Base-by-base conservation (phyloP, 2,797 vertebrate species). In the Perodicticus potto region DNA sequence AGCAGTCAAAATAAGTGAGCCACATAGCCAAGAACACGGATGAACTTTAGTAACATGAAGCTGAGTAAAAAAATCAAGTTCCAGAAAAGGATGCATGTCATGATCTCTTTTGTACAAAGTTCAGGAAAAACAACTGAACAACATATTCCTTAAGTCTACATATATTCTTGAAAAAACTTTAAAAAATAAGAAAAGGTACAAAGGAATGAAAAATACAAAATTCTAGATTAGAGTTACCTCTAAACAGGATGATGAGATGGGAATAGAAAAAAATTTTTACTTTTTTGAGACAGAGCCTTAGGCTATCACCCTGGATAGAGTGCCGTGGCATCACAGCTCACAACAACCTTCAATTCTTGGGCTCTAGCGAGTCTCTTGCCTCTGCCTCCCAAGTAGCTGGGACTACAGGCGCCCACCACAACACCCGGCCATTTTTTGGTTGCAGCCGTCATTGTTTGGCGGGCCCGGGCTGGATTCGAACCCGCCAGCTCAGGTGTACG, bases 121-220 rank as follows among this genome's bases (percentile, higher is more conserved):
- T 86, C 53, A 73, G 82, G 81, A 86, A 65, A 82, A 89, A 67
- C 34, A 94, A 59, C 29, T 45, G 27, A 91, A 86, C 5, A 92
- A 55, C 13, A 57, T 63, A 86, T 57, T 73, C 34, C 72, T 86
- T 59, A 89, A 32, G n/a, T 59, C 32, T 17, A 40, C 7, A 55
- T 27, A 82, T 53, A 77, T 81, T 80, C 37, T 59, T 87, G 43
- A 59, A 49, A 34, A 67, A 88, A 70, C n/a, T 69, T n/a, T 45
- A n/a, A 29, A 86, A 83, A 74, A 59, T n/a, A 29, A 73, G 72
- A 84, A 32, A 72, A 85, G 17, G 32, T 43, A 49, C 5, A 91
- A 81, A 82, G 84, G 37, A 78, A 90, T 67, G 14, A 61, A 92
- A 81, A 32, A 13, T 34, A 45, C 20, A 45, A 81, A 91, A 91